Base-by-base conservation (phyloP, 1,140 invertebrate species). In the Ceratina japonica region DNA sequence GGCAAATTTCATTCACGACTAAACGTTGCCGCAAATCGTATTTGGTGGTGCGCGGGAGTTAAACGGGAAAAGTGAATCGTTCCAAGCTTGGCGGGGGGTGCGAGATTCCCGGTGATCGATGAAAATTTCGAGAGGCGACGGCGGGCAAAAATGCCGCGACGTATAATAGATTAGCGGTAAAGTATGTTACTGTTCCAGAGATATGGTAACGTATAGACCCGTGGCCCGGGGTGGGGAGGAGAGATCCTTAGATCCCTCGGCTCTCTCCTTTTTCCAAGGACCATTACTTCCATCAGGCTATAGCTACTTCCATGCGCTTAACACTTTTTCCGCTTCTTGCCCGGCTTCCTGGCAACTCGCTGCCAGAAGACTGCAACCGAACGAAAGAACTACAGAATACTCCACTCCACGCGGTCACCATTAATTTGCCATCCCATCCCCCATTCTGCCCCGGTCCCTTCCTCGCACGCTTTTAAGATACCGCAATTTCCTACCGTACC, bases 341-440 rank as follows among this genome's bases (percentile, higher is more conserved):
- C 44, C 4, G n/a, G 49, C 49, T 77, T 77, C 68, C 75, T 77
- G 75, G 75, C 75, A 62, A 62, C 22, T 37, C 49, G 22, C 24
- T 69, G 66, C 58, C 75, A 37, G 58, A 77, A 77, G 75, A 77
- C 59, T 58, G 49, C 49, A 44, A 44, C 37, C 37, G 37, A 44
- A 22, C 68, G 68, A 77, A 63, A 77, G 75, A 77, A 77, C 20
- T 77, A 71, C 75, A 77, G 75, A 77, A 77, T 61, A 77, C 75
- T 71, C 75, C 75, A 77, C 68, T 77, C 58, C 27, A 44, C 37
- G 37, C 37, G 22, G 49, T 59, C 59, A 58, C 66, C 75, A 77
- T 77, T 77, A 77, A 77, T 77, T 77, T 77, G 68, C 49, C 49
- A 18, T n/a, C 5, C 49, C 59, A 56, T 72, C 71, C 54, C 54